These are phyloP conservation scores for Rhinogobio ventralis DNA, from an alignment of 2,797 vertebrate species.

Conservation along the genomic window DNA sequence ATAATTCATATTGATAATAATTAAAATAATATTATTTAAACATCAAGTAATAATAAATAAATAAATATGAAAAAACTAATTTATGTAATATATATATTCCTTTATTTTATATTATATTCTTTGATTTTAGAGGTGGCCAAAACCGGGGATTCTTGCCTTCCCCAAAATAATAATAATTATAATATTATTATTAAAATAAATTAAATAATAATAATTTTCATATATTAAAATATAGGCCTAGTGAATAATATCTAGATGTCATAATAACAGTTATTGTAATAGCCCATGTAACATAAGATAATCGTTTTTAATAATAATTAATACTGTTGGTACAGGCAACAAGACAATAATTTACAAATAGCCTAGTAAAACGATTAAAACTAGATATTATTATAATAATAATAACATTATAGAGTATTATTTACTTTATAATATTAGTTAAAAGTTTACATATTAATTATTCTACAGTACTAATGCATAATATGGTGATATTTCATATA, in stretches of 20 bases:
- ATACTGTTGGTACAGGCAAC: neutral
- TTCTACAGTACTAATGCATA: neutral
- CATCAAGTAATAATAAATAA: neutral
- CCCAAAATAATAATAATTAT: no score
- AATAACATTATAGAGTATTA: no score
- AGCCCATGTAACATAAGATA: neutral
- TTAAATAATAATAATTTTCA: neutral
- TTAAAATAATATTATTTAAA: neutral
- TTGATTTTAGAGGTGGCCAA: neutral
- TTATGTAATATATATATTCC: neutral
- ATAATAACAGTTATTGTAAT: neutral
- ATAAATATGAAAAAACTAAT: neutral
- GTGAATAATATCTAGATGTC: neutral
- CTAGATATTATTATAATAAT: neutral
- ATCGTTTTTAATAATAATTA: neutral
- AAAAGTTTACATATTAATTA: neutral
- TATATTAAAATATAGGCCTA: neutral
- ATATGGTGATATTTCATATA: no score
- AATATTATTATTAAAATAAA: no score
- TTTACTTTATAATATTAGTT: neutral
- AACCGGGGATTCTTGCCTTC: neutral
- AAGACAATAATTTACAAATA: neutral
- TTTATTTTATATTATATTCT: neutral
- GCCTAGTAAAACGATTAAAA: no score
- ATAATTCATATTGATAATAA: neutral